Percentiles rank a stretch among this genome's conserved stretches.
Evolutionary conservation across 1,140 invertebrate genomes (phyloP).

Genomic region (Luehdorfia chinensis): DNA sequence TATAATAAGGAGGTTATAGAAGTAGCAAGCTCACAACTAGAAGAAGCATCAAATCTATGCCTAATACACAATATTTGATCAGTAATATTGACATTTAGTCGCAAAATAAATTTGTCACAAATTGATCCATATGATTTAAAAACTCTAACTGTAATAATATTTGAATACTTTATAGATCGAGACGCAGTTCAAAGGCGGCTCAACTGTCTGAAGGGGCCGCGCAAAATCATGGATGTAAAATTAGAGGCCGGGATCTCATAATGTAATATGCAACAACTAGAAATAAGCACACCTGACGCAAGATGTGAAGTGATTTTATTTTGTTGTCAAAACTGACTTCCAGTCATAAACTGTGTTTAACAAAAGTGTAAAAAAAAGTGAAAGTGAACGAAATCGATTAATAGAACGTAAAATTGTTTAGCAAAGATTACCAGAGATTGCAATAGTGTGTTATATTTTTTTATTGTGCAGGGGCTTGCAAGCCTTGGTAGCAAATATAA

Average conservation of each 20-base stretch:
- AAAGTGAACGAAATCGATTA: constrained; percentile 61
- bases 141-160: no score
- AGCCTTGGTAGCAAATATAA: constrained; percentile 22
- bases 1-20: no score
- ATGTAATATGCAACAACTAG: constrained; percentile 49
- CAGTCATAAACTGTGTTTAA: constrained; percentile 52
- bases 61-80: no score
- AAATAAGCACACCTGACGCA: constrained; percentile 52
- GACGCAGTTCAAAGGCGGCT: constrained; percentile 70
- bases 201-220: constrained; percentile 64
- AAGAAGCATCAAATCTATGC: no score
- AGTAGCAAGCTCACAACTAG: no score
- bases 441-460: constrained; percentile 76
- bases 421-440: constrained; percentile 63
- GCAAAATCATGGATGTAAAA: constrained; percentile 69
- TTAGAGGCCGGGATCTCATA: constrained; percentile 72
- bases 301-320: constrained; percentile 75
- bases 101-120: no score
- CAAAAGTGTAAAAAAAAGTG: constrained; percentile 63
- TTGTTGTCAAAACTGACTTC: constrained; percentile 61
- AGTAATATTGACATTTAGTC: no score
- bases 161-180: constrained; percentile 50
- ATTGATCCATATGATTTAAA: no score
- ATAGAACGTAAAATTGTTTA: constrained; percentile 50
- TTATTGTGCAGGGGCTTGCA: constrained; percentile 55